Evolutionary conservation across 2,888 invertebrate species (phyloP).

Genomic region (Tortricodes alternella): DNA sequence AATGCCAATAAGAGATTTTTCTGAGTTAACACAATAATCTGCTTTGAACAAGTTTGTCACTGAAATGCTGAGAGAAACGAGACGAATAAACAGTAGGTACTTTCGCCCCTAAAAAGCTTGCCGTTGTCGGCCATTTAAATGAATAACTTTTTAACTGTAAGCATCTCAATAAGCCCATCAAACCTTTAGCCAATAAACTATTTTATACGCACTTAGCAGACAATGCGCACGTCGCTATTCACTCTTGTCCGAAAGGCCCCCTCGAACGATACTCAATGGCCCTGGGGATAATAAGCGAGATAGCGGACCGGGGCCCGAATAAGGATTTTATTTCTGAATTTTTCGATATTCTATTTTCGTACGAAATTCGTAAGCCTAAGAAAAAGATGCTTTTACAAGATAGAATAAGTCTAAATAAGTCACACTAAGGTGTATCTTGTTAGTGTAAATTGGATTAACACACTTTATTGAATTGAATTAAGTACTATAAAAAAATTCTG

Average conservation of each 20-base stretch:
- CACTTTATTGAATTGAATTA: no score
- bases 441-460: no score
- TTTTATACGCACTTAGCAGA: slow-evolving; percentile 17
- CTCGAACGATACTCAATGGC: slow-evolving; percentile 17
- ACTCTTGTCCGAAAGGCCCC: slow-evolving; percentile 14
- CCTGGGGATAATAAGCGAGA: slow-evolving; percentile 17
- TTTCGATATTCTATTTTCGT: not conserved
- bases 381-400: not conserved
- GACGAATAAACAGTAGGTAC: no score
- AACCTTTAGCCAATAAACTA: slow-evolving; percentile 15
- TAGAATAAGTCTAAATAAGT: no score
- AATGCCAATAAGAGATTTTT: no score
- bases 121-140: no score
- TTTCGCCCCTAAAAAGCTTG: no score
- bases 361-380: not conserved
- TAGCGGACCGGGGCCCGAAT: slow-evolving; percentile 7
- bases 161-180: slow-evolving; percentile 16
- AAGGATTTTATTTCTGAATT: slow-evolving; percentile 11
- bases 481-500: no score
- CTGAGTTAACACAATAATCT: no score
- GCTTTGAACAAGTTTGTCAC: no score
- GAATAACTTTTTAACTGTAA: slow-evolving; percentile 1
- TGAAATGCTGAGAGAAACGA: no score
- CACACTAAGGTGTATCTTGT: no score
- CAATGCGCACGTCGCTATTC: slow-evolving; percentile 23